Percentiles rank a stretch among this genome's conserved stretches.
phyloP scores from a whole-genome alignment of 2,113 vertebrate species.

The Cryptomyrus ogoouensis region DNA sequence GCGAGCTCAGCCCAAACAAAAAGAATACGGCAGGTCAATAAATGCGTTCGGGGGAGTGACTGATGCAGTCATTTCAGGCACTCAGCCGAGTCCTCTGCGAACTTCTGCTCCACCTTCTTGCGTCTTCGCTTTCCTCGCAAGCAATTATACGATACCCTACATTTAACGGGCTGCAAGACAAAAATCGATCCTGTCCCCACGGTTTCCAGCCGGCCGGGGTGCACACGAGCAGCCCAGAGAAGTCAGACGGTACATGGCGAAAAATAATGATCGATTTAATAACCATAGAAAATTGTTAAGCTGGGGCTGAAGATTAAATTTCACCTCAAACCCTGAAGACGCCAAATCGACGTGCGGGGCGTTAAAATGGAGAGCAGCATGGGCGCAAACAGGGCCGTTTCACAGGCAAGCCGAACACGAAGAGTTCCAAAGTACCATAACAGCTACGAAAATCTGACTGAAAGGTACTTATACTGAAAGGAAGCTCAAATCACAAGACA shows the following conservation, averaged over 20 bases:
- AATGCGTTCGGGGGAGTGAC: background rate
- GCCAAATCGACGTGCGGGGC: background rate
- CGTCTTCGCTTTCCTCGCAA: background rate
- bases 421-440: background rate
- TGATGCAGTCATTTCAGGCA: background rate
- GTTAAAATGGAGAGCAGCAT: background rate
- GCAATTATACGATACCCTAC: slow-evolving; percentile 10
- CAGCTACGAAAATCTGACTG: background rate
- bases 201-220: background rate
- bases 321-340: background rate
- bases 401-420: background rate
- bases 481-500: background rate
- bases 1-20: background rate
- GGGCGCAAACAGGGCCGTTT: background rate
- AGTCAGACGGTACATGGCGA: background rate
- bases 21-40: background rate
- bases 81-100: background rate
- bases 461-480: background rate
- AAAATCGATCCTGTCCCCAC: background rate
- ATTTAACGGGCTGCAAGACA: background rate
- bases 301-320: background rate
- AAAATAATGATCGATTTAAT: slow-evolving; percentile 11
- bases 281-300: background rate
- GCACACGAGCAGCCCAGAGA: background rate
- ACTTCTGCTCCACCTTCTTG: background rate